Evolutionary conservation across 2,888 invertebrate genomes (phyloP), one percentile per base, ranked within the genome.

Genomic region (Adineta ricciae): DNA sequence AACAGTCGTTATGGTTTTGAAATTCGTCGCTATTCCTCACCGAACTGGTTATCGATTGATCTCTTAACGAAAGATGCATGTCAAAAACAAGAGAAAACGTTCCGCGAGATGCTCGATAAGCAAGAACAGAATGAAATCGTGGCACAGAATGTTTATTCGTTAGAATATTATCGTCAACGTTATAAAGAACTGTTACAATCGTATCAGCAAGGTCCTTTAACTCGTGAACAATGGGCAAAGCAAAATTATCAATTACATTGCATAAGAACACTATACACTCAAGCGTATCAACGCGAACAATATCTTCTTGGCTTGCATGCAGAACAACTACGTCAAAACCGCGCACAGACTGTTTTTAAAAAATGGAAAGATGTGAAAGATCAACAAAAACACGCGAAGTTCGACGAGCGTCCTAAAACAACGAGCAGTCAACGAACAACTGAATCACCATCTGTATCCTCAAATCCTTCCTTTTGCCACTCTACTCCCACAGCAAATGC

Each of bases 171-270:
- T 41, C 41, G n/a, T 41, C 38, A 78, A 41, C 78, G 78, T 78
- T 41, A 1, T 36, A 1, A n/a, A 5, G 7, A 78, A 24, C n/a
- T 41, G n/a, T n/a, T 78, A 78, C n/a, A 41, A n/a, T 78, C 41
- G n/a, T 41, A n/a, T 41, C 38, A 78, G n/a, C 41, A 38, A n/a
- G 78, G 41, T 9, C 38, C 11, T 32, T 41, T 78, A n/a, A 41
- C 78, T 36, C 41, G 41, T 41, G 4, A 41, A 2, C 24, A 78
- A 78, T 78, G 78, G 78, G 78, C 78, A 2, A 41, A 41, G 41
- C 78, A 78, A 78, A 78, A 41, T 41, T 41, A 78, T 78, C 41
- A 78, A 78, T 41, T 78, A n/a, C 4, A 41, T n/a, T 78, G 78
- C 41, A 24, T 41, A 11, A 41, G n/a, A 78, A 41, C 41, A 24